A percentile compares a stretch with the other conserved stretches of the same genome.
Evolutionary conservation across 2,888 invertebrate genomes (phyloP).

Genomic region (Agrenia bidenticulata): DNA sequence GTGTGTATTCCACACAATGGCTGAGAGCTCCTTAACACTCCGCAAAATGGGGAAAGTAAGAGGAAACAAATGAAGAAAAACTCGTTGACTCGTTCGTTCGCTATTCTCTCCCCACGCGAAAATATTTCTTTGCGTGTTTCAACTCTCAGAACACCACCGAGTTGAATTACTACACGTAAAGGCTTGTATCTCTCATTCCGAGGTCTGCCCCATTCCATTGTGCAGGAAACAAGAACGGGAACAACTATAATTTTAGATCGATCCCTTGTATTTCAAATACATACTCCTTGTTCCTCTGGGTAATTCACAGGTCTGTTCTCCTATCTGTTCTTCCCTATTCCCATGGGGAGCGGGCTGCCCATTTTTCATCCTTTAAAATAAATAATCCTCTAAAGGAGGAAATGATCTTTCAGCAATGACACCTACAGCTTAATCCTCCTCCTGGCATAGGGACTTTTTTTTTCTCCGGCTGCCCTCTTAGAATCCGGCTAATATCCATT

Average conservation of each 20-base stretch:
- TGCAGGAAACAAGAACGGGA: constrained; percentile 21
- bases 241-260: constrained; percentile 44
- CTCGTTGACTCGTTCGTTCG: constrained; percentile 10
- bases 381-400: constrained; percentile 6
- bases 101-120: constrained; percentile 43
- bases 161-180: constrained; percentile 1
- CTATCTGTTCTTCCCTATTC: constrained; percentile 13
- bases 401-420: background rate
- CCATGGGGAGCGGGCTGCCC: constrained; percentile 22
- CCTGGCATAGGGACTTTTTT: background rate
- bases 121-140: constrained; percentile 50
- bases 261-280: constrained; percentile 26
- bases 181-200: constrained; percentile 1
- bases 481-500: too few species aligned
- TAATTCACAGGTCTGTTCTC: constrained; percentile 43
- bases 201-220: background rate
- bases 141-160: constrained; percentile 1
- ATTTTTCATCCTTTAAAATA: constrained; percentile 37
- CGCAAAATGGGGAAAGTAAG: constrained; percentile 14
- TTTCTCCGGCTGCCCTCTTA: too few species aligned
- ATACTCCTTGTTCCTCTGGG: constrained; percentile 2
- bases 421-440: background rate
- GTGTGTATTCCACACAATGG: too few species aligned
- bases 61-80: constrained; percentile 24
- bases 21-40: constrained; percentile 6